These are phyloP conservation scores for Conger conger DNA, from an alignment of 2,113 vertebrate species.

Conservation along the genomic window DNA sequence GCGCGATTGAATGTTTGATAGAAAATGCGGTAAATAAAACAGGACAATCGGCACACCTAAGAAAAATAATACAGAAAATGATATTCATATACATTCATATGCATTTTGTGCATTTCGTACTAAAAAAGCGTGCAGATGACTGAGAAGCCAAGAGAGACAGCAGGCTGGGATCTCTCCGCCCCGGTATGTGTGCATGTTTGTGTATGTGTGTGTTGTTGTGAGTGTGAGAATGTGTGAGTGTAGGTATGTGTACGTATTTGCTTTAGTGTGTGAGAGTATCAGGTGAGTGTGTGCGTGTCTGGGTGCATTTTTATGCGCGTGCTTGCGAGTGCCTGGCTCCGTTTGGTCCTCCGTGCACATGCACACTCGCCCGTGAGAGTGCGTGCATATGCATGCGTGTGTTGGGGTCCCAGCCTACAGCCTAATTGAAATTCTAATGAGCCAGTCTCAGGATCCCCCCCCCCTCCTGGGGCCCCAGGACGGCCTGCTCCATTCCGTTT, in stretches of 20 bases:
- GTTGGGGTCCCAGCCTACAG: constrained; percentile 26
- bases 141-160: too few species aligned
- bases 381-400: too few species aligned
- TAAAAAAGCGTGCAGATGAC: too few species aligned
- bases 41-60: neutral
- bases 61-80: neutral
- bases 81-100: too few species aligned
- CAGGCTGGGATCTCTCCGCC: too few species aligned
- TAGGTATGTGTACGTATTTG: neutral
- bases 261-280: neutral
- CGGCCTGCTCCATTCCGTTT: constrained; percentile 80
- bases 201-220: neutral
- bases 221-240: neutral
- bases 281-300: neutral
- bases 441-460: constrained; percentile 38
- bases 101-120: too few species aligned
- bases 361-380: neutral
- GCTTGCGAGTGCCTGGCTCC: neutral
- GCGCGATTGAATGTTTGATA: neutral
- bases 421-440: constrained; percentile 84
- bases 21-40: neutral
- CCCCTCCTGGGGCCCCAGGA: constrained; percentile 58
- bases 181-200: neutral
- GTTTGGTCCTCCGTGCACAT: too few species aligned
- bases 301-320: neutral